phyloP scores from a whole-genome alignment of 2,113 vertebrate genomes.

The pig (Sus scrofa) region T2T-Sscrofa CM000818.6:38038501-38039000 shows the following conservation, averaged over 20 bases:
- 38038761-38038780: constrained; percentile 44
- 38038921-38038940: background rate
- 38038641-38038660: background rate
- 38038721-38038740: constrained; percentile 52
- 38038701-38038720: constrained; percentile 32
- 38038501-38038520: constrained; percentile 42
- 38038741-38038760: constrained; percentile 28
- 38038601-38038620: background rate
- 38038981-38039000: background rate
- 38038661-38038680: background rate
- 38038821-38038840: constrained; percentile 56
- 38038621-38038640: background rate
- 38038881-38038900: constrained; percentile 52
- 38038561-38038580: background rate
- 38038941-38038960: constrained; percentile 28
- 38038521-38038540: background rate
- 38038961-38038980: background rate
- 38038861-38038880: background rate
- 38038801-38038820: background rate
- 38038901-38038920: constrained; percentile 41
- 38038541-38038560: background rate
- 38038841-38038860: background rate
- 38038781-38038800: constrained; percentile 50
- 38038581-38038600: constrained; percentile 17
- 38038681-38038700: constrained; percentile 29